These are phyloP conservation scores for Esox lucius DNA, from an alignment of 2,797 vertebrate species.

Conservation along the genomic window DNA sequence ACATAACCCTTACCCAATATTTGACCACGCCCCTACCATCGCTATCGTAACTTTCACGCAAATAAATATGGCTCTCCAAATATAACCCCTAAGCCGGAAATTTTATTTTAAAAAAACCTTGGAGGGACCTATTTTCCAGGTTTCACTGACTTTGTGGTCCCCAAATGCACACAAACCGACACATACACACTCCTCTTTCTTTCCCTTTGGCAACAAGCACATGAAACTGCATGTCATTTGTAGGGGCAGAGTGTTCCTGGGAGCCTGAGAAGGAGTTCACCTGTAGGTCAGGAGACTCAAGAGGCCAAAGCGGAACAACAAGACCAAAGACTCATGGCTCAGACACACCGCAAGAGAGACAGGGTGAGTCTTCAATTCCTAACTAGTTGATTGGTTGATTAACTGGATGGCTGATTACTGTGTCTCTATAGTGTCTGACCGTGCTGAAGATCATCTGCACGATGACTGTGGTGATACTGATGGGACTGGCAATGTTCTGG, in stretches of 20 bases:
- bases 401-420: slow-evolving; percentile 8
- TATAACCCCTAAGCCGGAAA: too few species aligned
- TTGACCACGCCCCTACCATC: too few species aligned
- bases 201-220: background rate
- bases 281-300: slow-evolving; percentile 13
- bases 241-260: slow-evolving; percentile 55
- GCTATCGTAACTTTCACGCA: too few species aligned
- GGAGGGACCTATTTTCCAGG: too few species aligned
- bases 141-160: too few species aligned
- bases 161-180: too few species aligned
- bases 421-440: slow-evolving; percentile 49
- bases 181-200: background rate
- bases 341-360: slow-evolving; percentile 24
- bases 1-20: too few species aligned
- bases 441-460: slow-evolving; percentile 59
- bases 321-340: slow-evolving; percentile 19
- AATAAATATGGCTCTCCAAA: too few species aligned
- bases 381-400: slow-evolving; percentile 3
- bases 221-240: slow-evolving; percentile 13
- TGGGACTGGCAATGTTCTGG: slow-evolving; percentile 67
- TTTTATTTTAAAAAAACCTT: too few species aligned
- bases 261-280: background rate
- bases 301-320: background rate
- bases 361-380: slow-evolving; percentile 6
- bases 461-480: slow-evolving; percentile 48